These are phyloP conservation scores for Rhyacophila brunnea DNA, from an alignment of 1,140 invertebrate species.

Conservation along the genomic window DNA sequence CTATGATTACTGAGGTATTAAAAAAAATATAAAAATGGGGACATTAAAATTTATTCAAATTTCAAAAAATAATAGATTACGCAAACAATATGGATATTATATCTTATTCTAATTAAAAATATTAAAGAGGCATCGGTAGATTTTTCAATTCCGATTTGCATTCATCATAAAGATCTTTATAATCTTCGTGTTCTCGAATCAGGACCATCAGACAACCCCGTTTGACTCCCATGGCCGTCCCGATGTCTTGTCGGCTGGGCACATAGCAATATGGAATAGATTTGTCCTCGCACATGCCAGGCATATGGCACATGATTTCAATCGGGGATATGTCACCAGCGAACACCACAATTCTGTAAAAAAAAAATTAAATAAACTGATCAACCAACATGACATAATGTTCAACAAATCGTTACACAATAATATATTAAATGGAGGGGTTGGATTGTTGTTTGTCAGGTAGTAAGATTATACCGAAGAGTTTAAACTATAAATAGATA, in stretches of 20 bases:
- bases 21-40: too few species aligned
- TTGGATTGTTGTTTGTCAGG: too few species aligned
- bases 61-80: too few species aligned
- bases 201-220: constrained; percentile 83
- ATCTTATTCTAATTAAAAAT: background rate
- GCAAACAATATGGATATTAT: too few species aligned
- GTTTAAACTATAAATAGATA: too few species aligned
- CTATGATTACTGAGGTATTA: too few species aligned
- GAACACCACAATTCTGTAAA: constrained; percentile 81
- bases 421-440: too few species aligned
- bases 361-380: too few species aligned
- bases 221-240: constrained; percentile 84
- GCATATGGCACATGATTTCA: constrained; percentile 95
- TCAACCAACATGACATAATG: too few species aligned
- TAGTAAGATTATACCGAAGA: too few species aligned
- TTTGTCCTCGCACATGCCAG: constrained; percentile 90
- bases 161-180: constrained; percentile 74
- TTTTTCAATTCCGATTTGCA: constrained; percentile 62
- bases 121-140: constrained; percentile 61
- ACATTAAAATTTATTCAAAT: too few species aligned
- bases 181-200: constrained; percentile 78
- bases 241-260: constrained; percentile 86
- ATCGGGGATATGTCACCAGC: constrained; percentile 94
- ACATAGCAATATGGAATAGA: constrained; percentile 85
- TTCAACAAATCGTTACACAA: too few species aligned